Percentiles rank a stretch among this genome's conserved stretches.
Evolutionary conservation across 2,113 vertebrate genomes (phyloP).

Genomic region (Apistogramma diplotaenia): DNA sequence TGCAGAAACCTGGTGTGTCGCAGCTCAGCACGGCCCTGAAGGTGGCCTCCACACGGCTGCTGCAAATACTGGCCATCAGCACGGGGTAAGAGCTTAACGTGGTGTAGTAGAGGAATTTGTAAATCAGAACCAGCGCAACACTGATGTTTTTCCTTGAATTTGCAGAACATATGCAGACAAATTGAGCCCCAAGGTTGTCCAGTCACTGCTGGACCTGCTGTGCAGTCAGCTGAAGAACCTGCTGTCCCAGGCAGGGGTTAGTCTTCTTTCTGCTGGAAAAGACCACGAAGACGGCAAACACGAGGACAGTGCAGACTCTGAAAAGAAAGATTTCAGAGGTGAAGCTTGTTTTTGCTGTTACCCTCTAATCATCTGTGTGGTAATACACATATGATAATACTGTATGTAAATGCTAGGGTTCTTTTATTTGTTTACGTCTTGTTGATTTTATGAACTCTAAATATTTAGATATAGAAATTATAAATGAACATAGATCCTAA

Average conservation of each 20-base stretch:
- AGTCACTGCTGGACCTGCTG: conserved; percentile 91
- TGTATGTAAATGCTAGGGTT: background rate
- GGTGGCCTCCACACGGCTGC: conserved; percentile 93
- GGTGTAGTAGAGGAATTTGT: background rate
- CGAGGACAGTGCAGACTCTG: conserved; percentile 80
- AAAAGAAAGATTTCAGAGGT: conserved; percentile 92
- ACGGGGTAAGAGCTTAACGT: conserved; percentile 83
- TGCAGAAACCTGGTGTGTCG: conserved; percentile 91
- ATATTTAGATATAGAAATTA: background rate
- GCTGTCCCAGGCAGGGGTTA: conserved; percentile 89
- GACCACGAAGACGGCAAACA: conserved; percentile 79
- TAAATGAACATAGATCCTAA: background rate
- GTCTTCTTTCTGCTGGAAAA: conserved; percentile 80
- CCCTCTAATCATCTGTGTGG: background rate
- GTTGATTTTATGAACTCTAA: background rate
- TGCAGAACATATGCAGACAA: conserved; percentile 93
- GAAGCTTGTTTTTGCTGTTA: background rate
- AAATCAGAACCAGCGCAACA: background rate
- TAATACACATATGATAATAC: background rate
- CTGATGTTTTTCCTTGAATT: background rate
- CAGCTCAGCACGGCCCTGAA: conserved; percentile 96
- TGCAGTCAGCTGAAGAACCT: conserved; percentile 98
- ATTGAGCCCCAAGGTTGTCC: conserved; percentile 93
- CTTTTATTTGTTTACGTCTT: background rate
- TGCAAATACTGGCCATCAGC: conserved; percentile 97